These are phyloP conservation scores for Epinotia brunnichana DNA, from an alignment of 2,888 invertebrate genomes.

Conservation along the genomic window DNA sequence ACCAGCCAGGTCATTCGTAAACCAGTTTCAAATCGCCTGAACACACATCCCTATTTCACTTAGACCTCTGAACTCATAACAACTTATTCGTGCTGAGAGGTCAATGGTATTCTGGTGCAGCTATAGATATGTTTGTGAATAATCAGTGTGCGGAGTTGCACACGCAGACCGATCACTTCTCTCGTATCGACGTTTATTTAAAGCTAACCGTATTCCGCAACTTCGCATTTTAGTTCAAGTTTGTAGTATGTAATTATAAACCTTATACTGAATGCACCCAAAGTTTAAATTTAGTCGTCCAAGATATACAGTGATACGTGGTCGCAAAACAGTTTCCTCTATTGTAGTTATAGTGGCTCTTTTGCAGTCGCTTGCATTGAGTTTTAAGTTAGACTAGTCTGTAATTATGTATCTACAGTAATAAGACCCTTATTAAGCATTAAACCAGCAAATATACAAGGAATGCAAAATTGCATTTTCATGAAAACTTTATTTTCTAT, in stretches of 20 bases:
- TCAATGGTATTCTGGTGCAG: neutral
- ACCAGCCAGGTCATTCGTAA: constrained; percentile 20
- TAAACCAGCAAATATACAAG: neutral
- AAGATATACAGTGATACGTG: neutral
- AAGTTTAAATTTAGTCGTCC: neutral
- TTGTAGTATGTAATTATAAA: neutral
- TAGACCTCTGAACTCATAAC: neutral
- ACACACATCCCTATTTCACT: neutral
- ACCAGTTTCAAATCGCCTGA: neutral
- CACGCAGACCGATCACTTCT: constrained; percentile 1
- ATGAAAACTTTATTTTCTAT: constrained; percentile 13
- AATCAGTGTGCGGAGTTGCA: neutral
- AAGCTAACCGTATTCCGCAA: constrained; percentile 7
- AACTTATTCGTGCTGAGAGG: neutral
- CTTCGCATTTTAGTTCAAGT: neutral
- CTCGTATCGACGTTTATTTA: constrained; percentile 6
- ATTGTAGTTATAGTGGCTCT: neutral
- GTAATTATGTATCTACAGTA: no score
- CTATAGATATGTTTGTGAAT: constrained; percentile 1
- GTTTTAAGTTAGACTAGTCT: no score
- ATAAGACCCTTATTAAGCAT: no score
- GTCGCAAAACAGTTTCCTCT: neutral
- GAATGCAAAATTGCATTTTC: no score
- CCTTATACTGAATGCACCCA: neutral
- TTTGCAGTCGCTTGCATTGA: neutral